These are phyloP conservation scores for Danio aesculapii DNA, from an alignment of 2,797 vertebrate species.

Conservation along the genomic window DNA sequence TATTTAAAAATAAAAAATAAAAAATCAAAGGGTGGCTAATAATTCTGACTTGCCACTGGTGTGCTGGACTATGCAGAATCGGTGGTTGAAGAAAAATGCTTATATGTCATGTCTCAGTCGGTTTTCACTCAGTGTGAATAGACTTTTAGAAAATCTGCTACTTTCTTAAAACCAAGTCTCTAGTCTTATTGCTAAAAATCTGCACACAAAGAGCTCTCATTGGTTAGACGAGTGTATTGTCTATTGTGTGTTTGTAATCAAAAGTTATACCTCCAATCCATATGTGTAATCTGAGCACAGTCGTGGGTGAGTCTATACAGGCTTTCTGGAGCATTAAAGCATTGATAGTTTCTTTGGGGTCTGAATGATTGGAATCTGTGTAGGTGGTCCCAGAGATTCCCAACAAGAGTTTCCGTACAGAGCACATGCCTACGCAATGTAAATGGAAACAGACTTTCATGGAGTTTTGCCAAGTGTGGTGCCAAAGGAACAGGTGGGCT, in stretches of 20 bases:
- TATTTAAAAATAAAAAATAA: too few species aligned
- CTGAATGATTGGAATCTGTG: constrained; percentile 22
- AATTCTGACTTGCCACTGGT: too few species aligned
- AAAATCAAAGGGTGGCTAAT: too few species aligned
- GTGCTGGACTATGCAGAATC: neutral
- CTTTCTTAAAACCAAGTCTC: constrained; percentile 4
- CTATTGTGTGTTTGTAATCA: constrained; percentile 5
- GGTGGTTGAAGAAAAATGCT: neutral
- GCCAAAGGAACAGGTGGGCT: constrained; percentile 79
- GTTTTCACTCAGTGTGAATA: constrained; percentile 15
- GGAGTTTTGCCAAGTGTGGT: constrained; percentile 70
- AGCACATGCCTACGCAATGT: neutral
- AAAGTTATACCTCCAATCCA: neutral
- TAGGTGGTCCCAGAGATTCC: neutral
- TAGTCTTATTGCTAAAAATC: neutral
- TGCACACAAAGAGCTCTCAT: neutral
- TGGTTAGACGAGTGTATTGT: neutral
- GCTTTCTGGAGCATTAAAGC: constrained; percentile 2
- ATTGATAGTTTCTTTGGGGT: constrained; percentile 20
- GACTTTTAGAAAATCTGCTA: constrained; percentile 15
- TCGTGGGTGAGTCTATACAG: neutral
- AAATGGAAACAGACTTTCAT: constrained; percentile 63
- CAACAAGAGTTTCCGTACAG: neutral
- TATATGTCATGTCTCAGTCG: neutral
- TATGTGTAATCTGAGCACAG: neutral